Percentiles rank a stretch among this genome's conserved stretches.
These are phyloP conservation scores for Thomomys bottae DNA, from an alignment of 2,113 vertebrate genomes.

Conservation along the genomic window DNA sequence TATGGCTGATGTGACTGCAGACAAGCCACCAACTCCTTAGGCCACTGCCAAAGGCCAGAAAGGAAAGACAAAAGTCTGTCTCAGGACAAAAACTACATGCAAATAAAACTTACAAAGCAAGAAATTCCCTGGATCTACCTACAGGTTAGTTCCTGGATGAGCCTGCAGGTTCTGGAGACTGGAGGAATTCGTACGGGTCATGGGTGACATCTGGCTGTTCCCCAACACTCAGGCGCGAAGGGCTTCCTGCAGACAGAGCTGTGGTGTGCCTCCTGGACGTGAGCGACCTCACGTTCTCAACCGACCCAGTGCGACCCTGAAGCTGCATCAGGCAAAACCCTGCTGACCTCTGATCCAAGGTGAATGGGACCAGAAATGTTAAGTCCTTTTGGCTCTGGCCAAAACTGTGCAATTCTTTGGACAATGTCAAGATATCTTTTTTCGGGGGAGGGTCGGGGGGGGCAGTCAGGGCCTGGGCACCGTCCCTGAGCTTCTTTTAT, in stretches of 20 bases:
- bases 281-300: not conserved
- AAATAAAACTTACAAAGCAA: constrained; percentile 23
- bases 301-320: not conserved
- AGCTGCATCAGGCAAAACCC: not conserved
- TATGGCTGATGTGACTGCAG: not conserved
- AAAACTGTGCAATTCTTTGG: not conserved
- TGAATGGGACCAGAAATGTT: rapidly evolving
- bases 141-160: constrained; percentile 78
- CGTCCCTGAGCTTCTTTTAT: too few species aligned
- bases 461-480: too few species aligned
- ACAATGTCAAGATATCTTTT: not conserved
- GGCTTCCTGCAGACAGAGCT: constrained; percentile 89
- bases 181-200: constrained; percentile 96
- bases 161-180: constrained; percentile 93
- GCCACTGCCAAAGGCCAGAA: constrained; percentile 64
- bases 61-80: constrained; percentile 68
- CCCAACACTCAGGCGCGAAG: constrained; percentile 93
- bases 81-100: constrained; percentile 66
- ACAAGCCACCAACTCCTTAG: not conserved
- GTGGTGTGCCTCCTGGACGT: too few species aligned
- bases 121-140: not conserved
- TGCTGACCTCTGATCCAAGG: not conserved
- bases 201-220: constrained; percentile 95
- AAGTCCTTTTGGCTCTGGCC: not conserved
- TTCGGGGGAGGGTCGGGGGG: too few species aligned